Conservation (phyloP, 53 echinoderm and acorn worm species). For the Mesocentrotus franciscanus region DNA sequence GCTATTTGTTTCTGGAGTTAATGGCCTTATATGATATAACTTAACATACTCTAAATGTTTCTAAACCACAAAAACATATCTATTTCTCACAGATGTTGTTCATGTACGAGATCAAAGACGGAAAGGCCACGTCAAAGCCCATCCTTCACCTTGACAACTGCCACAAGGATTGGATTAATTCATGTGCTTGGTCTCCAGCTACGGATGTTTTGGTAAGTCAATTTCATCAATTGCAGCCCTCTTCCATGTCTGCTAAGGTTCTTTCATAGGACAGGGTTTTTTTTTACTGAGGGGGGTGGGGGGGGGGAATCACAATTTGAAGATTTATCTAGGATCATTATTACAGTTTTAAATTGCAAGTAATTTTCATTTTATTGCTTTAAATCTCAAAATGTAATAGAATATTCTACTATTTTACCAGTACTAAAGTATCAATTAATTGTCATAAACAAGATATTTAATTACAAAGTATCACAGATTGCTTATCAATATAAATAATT, state of each 20-base stretch:
- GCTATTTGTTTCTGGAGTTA: not conserved
- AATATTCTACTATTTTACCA: too few species aligned
- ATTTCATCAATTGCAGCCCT: not conserved
- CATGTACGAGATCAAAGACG: constrained; percentile 19
- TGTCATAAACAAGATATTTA: too few species aligned
- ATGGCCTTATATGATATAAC: not conserved
- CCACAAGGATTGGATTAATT: constrained; percentile 97
- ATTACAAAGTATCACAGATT: too few species aligned
- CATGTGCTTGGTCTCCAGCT: constrained; percentile 86
- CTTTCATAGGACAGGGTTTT: too few species aligned
- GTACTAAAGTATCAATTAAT: too few species aligned
- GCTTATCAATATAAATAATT: too few species aligned
- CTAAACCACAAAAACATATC: not conserved
- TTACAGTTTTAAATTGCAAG: too few species aligned
- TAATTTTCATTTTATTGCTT: too few species aligned
- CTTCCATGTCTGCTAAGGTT: not conserved
- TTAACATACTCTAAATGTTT: not conserved
- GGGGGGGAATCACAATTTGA: not conserved
- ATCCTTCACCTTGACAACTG: constrained; percentile 76
- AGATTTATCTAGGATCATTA: not conserved
- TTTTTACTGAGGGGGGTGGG: not conserved
- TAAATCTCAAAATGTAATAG: too few species aligned
- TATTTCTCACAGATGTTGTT: constrained; percentile 63
- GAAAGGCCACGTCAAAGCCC: constrained; percentile 34
- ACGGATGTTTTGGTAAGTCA: constrained; percentile 81